These are phyloP conservation scores for Rhagologus leucostigma DNA, from an alignment of 2,113 vertebrate species.

Conservation along the genomic window DNA sequence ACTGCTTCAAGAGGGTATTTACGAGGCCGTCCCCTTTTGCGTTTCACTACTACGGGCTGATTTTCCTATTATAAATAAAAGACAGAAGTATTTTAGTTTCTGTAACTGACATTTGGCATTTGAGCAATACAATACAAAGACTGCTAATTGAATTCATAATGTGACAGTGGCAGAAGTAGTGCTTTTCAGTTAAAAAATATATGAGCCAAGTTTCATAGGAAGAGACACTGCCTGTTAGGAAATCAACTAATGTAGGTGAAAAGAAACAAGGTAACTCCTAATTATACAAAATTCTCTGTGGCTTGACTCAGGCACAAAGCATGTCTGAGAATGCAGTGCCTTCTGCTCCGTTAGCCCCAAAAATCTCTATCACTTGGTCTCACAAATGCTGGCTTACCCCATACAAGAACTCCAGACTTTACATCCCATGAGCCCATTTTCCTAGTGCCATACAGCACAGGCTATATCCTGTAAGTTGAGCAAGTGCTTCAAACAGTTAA, in stretches of 20 bases:
- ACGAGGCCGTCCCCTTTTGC: conserved; percentile 77
- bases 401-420: background rate
- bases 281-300: background rate
- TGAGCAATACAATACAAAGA: background rate
- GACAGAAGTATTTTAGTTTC: background rate
- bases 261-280: background rate
- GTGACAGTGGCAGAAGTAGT: background rate
- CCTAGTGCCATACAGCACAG: background rate
- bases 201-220: background rate
- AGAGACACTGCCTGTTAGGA: background rate
- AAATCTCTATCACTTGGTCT: background rate
- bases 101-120: background rate
- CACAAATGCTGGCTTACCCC: background rate
- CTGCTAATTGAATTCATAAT: background rate
- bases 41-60: conserved; percentile 70
- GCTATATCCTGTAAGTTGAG: background rate
- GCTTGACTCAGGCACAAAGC: background rate
- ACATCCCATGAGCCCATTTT: background rate
- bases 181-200: background rate
- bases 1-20: conserved; percentile 72
- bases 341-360: background rate
- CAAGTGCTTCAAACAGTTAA: background rate
- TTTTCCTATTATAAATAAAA: conserved; percentile 51
- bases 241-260: background rate
- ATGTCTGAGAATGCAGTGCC: background rate